Conservation (phyloP, 2,797 vertebrate genomes). For the Presbytis comata region DNA sequence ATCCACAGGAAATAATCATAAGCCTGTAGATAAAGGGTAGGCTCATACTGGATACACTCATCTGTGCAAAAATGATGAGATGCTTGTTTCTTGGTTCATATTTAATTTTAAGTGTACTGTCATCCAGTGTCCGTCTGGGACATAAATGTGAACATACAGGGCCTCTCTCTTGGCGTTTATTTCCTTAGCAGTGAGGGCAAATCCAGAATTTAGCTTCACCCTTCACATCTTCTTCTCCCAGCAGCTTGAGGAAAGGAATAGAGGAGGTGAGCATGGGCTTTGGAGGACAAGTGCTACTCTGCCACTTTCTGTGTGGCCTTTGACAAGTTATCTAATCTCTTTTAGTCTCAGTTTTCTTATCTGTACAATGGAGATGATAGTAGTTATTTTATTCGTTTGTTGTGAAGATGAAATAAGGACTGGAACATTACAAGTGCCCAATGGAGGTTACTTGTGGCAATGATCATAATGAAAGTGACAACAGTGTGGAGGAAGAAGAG, state of each 20-base stretch:
- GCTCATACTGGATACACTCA: not conserved
- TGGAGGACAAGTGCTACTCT: not conserved
- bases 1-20: not conserved
- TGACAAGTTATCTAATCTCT: not conserved
- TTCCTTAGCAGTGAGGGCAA: not conserved
- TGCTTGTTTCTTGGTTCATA: constrained; percentile 4
- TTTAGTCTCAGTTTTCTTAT: not conserved
- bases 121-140: not conserved
- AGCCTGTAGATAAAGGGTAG: not conserved
- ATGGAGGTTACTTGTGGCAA: not conserved
- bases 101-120: constrained; percentile 7
- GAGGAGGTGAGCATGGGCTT: not conserved
- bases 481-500: not conserved
- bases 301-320: not conserved
- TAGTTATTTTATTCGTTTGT: not conserved
- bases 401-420: not conserved
- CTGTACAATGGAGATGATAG: not conserved
- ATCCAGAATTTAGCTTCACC: not conserved
- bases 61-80: not conserved
- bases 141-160: not conserved
- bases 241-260: not conserved
- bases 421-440: not conserved
- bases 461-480: not conserved
- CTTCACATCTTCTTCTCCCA: not conserved
- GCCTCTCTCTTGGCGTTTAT: not conserved